phyloP scores from a whole-genome alignment of 37 sponge, comb jelly and placozoan species.

The Ianthella basta region DNA sequence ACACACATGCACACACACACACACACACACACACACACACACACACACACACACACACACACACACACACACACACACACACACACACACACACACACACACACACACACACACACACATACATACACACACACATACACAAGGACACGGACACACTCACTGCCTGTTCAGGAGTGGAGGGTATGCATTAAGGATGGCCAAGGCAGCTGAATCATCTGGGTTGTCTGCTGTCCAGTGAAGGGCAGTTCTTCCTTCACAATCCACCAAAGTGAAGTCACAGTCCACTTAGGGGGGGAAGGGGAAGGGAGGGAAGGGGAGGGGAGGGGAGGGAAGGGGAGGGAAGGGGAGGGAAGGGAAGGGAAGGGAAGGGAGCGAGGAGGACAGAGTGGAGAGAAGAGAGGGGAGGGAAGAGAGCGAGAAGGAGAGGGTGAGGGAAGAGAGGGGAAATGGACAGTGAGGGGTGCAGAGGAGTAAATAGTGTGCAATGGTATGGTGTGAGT shows the following conservation, averaged over 20 bases:
- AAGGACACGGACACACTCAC: conserved; percentile 12
- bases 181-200: conserved; percentile 57
- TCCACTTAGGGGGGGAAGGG: conserved; percentile 25
- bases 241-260: conserved; percentile 81
- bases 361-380: too few species aligned
- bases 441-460: too few species aligned
- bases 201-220: conserved; percentile 51
- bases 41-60: not conserved
- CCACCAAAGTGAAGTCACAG: conserved; percentile 69
- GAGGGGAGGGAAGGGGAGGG: too few species aligned
- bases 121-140: not conserved
- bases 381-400: too few species aligned
- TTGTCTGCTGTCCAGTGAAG: conserved; percentile 88
- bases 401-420: too few species aligned
- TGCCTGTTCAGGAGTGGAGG: conserved; percentile 75
- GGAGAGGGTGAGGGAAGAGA: too few species aligned
- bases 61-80: not conserved
- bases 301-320: too few species aligned
- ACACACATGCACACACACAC: not conserved
- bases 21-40: too few species aligned
- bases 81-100: not conserved
- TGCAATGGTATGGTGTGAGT: too few species aligned
- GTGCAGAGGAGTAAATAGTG: too few species aligned
- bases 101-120: not conserved
- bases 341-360: too few species aligned